phyloP scores from a whole-genome alignment of 1,140 invertebrate genomes.

The Drosophila eugracilis region DNA sequence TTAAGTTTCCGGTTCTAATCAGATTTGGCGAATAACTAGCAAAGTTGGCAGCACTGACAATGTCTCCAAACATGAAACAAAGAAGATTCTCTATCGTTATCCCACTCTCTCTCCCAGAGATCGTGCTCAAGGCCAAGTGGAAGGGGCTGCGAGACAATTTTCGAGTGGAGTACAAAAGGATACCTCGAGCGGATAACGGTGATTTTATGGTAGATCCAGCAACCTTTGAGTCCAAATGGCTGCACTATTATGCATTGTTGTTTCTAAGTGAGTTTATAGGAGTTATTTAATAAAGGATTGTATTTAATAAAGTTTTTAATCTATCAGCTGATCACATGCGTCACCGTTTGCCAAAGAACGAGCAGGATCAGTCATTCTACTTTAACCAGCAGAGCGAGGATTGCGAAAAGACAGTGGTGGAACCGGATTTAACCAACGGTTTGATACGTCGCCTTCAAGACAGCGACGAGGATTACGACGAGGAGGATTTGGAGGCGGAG shows the following conservation, averaged over 20 bases:
- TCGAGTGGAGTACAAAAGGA: constrained; percentile 83
- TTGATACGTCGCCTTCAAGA: constrained; percentile 78
- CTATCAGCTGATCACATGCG: constrained; percentile 81
- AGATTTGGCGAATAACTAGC: constrained; percentile 2
- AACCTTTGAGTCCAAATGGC: constrained; percentile 83
- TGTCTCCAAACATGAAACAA: background rate
- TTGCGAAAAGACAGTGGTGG: constrained; percentile 80
- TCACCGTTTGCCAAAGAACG: constrained; percentile 78
- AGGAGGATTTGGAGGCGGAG: constrained; percentile 72
- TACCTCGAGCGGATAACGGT: constrained; percentile 79
- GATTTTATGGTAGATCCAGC: constrained; percentile 80
- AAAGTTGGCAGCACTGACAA: constrained; percentile 24
- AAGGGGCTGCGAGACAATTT: constrained; percentile 84
- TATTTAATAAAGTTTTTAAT: background rate
- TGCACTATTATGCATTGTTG: constrained; percentile 79
- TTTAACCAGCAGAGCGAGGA: constrained; percentile 81
- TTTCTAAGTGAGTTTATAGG: constrained; percentile 75
- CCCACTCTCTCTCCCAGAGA: constrained; percentile 52
- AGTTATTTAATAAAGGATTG: background rate
- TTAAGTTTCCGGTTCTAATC: constrained; percentile 9
- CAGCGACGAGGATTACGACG: constrained; percentile 81
- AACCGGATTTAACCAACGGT: constrained; percentile 79
- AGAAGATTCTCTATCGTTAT: constrained; percentile 7
- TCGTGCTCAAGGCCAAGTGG: constrained; percentile 84
- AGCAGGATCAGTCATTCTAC: constrained; percentile 80